These are phyloP conservation scores for Lobophora halterata DNA, from an alignment of 2,888 invertebrate species.

Conservation along the genomic window DNA sequence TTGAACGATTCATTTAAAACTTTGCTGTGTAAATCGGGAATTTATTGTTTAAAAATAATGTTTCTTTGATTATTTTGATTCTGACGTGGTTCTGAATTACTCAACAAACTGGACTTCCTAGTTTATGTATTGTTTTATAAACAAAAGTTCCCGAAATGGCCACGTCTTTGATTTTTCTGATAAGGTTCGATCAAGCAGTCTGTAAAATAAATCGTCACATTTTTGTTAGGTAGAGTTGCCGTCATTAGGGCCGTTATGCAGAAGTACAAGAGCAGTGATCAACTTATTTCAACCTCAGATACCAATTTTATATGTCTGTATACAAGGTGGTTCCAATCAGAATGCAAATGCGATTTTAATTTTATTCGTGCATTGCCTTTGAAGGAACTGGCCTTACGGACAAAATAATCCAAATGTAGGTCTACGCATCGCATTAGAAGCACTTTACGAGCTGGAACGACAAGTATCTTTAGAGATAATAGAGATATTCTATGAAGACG, in stretches of 20 bases:
- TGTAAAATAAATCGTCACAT: too few species aligned
- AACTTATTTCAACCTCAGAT: too few species aligned
- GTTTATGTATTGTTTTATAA: too few species aligned
- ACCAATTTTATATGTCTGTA: background rate
- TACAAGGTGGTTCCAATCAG: conserved; percentile 1
- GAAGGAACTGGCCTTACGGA: conserved; percentile 3
- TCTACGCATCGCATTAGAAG: conserved; percentile 17
- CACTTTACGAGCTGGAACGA: conserved; percentile 22
- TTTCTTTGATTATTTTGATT: too few species aligned
- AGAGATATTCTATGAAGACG: too few species aligned
- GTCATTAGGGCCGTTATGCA: too few species aligned
- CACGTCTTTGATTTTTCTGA: too few species aligned
- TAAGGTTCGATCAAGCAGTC: too few species aligned
- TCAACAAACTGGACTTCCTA: too few species aligned
- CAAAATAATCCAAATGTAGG: conserved; percentile 17
- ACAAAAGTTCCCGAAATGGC: too few species aligned
- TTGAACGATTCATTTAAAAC: conserved; percentile 8
- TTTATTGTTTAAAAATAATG: background rate
- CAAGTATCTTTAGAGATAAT: conserved; percentile 5
- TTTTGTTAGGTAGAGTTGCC: too few species aligned
- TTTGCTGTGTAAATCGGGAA: conserved; percentile 5
- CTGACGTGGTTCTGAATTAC: too few species aligned
- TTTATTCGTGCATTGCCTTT: conserved; percentile 10
- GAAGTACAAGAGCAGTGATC: background rate
- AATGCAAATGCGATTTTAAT: conserved; percentile 12